phyloP scores from a whole-genome alignment of 53 echinoderm and acorn worm species.

The Temnopleurus reevesii region DNA sequence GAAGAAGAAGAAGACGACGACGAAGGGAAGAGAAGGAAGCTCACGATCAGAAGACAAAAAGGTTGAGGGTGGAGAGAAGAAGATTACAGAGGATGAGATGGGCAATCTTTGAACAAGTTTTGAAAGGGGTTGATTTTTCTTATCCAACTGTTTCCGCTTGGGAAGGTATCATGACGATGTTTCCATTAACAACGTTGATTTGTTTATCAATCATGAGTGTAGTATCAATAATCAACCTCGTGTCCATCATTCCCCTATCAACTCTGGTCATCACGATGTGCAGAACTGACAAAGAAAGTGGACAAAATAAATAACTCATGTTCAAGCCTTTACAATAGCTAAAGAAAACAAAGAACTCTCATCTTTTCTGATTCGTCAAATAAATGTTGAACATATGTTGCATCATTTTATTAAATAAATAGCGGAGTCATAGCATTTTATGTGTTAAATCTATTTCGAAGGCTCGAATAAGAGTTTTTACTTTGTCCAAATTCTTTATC shows the following conservation, averaged over 20 bases:
- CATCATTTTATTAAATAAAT: no score
- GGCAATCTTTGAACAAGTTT: neutral
- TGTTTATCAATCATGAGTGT: slow-evolving; percentile 17
- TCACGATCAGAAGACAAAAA: neutral
- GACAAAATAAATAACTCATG: no score
- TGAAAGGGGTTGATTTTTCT: neutral
- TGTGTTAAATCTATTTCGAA: no score
- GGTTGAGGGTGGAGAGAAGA: neutral
- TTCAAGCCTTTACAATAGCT: no score
- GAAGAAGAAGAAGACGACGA: slow-evolving; percentile 55
- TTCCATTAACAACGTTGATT: slow-evolving; percentile 53
- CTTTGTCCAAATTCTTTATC: no score
- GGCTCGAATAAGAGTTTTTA: no score
- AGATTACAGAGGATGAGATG: neutral
- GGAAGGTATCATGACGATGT: slow-evolving; percentile 52
- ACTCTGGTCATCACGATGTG: neutral
- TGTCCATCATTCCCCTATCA: slow-evolving; percentile 6
- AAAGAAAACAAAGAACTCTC: no score
- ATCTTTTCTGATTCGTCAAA: no score
- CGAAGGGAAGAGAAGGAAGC: slow-evolving; percentile 28
- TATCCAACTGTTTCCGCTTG: slow-evolving; percentile 12
- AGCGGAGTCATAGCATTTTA: no score
- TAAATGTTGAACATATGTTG: no score
- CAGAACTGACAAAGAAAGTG: neutral
- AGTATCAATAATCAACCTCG: neutral